Evolutionary conservation across 2,113 vertebrate species (phyloP).

Genomic region (Fulica atra): DNA sequence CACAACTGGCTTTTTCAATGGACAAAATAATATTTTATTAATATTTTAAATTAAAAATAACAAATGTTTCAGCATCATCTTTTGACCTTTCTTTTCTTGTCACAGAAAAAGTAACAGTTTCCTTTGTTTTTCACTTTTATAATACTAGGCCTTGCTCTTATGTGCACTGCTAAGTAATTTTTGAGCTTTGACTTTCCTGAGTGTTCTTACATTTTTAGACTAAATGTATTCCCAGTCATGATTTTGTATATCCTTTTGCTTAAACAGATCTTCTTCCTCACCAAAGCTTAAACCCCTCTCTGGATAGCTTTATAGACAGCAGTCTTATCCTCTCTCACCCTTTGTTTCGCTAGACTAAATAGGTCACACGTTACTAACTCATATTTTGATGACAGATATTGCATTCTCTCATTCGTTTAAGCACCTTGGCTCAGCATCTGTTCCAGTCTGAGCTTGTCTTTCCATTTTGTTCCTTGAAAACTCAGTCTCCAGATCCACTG

Average conservation of each 20-base stretch:
- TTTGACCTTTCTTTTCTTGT: not conserved
- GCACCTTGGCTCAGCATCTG: not conserved
- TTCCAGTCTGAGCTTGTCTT: not conserved
- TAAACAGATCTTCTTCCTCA: not conserved
- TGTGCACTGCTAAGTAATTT: not conserved
- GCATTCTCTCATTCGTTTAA: not conserved
- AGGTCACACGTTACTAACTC: not conserved
- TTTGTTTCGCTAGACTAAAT: not conserved
- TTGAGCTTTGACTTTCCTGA: not conserved
- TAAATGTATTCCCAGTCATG: conserved; percentile 7
- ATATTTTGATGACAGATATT: not conserved
- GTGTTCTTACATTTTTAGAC: not conserved
- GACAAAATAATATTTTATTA: not conserved
- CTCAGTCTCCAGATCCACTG: not conserved
- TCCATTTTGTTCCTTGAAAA: not conserved
- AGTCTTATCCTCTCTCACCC: not conserved
- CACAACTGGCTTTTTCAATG: not conserved
- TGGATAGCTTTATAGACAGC: not conserved
- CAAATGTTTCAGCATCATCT: not conserved
- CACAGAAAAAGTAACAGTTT: not conserved
- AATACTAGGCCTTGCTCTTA: not conserved
- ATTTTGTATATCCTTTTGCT: not conserved
- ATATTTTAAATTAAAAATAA: not conserved
- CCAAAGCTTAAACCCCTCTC: not conserved
- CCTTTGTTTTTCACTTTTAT: not conserved